phyloP scores from a whole-genome alignment of 2,797 vertebrate genomes.

The Buphagus erythrorhynchus region DNA sequence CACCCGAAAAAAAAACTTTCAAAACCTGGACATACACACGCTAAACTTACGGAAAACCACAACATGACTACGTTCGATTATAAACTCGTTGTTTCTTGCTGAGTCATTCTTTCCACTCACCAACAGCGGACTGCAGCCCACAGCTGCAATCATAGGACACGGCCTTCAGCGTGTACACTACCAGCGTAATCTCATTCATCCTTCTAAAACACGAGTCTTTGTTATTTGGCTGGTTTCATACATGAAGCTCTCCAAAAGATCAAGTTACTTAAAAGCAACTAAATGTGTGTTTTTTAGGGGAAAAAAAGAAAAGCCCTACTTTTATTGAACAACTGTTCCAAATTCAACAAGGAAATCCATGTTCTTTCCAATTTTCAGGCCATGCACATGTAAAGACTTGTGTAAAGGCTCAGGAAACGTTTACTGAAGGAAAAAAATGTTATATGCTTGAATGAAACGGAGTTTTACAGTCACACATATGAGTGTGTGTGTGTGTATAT shows the following conservation, averaged over 20 bases:
- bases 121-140: not conserved
- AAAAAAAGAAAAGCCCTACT: not conserved
- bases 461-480: not conserved
- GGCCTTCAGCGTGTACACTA: not conserved
- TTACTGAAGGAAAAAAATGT: not conserved
- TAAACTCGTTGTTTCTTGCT: not conserved
- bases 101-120: not conserved
- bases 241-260: not conserved
- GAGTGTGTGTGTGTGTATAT: accelerated
- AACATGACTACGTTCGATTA: accelerated
- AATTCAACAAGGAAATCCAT: not conserved
- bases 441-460: not conserved
- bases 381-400: not conserved
- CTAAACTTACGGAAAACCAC: accelerated
- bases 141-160: not conserved
- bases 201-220: not conserved
- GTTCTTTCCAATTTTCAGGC: not conserved
- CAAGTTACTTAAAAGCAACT: not conserved
- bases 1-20: accelerated
- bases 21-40: accelerated
- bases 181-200: not conserved
- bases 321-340: not conserved
- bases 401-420: not conserved
- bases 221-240: not conserved
- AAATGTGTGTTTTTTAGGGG: not conserved